These are phyloP conservation scores for Falcunculus frontatus DNA, from an alignment of 2,113 vertebrate genomes.

Conservation along the genomic window DNA sequence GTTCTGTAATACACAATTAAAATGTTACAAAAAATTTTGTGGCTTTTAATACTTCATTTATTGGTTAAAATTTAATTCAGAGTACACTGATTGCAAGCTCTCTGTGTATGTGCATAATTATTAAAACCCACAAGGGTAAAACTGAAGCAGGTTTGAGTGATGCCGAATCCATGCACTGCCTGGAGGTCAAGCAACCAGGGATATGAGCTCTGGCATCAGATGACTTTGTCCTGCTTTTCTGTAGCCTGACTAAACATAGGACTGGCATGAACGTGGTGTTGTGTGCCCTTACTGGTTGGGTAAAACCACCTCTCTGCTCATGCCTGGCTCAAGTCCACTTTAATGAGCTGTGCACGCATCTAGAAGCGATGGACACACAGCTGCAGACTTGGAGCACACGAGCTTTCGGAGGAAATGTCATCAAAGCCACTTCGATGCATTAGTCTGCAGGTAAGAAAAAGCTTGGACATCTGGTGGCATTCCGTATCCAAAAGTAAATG, in stretches of 20 bases:
- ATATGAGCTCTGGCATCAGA: background rate
- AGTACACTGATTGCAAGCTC: constrained; percentile 21
- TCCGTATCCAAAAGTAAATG: background rate
- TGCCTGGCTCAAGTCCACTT: background rate
- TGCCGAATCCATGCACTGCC: background rate
- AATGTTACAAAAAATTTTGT: constrained; percentile 34
- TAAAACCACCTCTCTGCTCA: background rate
- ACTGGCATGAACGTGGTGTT: background rate
- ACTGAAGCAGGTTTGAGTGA: background rate
- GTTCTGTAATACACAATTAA: constrained; percentile 49
- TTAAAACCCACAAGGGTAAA: constrained; percentile 33
- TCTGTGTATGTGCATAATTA: constrained; percentile 1
- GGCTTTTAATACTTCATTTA: constrained; percentile 56
- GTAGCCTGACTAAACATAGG: background rate
- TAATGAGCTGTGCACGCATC: background rate
- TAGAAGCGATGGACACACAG: background rate
- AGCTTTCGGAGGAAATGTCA: background rate
- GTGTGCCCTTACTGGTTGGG: background rate
- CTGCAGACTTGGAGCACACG: background rate
- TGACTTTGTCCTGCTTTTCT: background rate
- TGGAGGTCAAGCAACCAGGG: background rate
- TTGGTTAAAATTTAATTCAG: constrained; percentile 59
- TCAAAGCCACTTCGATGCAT: background rate
- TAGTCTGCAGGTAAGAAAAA: background rate
- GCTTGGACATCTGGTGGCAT: background rate